These are phyloP conservation scores for Romanogobio albipinnatus DNA, from an alignment of 2,113 vertebrate species.

Conservation along the genomic window DNA sequence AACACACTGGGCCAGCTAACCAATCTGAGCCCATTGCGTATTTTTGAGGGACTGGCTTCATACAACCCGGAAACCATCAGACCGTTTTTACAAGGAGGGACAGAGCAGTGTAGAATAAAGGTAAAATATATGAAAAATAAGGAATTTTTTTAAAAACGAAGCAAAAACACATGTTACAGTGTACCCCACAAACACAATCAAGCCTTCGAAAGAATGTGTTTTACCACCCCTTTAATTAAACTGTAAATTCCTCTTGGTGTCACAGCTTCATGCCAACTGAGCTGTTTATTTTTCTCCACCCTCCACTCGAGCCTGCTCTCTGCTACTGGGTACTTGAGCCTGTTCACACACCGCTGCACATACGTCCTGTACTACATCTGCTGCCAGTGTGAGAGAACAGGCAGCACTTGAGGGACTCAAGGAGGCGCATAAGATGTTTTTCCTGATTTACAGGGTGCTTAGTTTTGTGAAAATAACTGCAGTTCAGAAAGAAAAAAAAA, in stretches of 20 bases:
- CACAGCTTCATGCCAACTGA: constrained; percentile 13
- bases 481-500: background rate
- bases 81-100: too few relatives aligned
- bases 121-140: too few relatives aligned
- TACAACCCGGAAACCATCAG: too few relatives aligned
- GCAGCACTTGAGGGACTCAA: background rate
- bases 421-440: background rate
- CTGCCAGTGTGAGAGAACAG: background rate
- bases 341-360: background rate
- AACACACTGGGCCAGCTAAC: too few relatives aligned
- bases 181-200: too few relatives aligned
- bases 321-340: background rate
- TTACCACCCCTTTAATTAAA: too few relatives aligned
- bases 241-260: background rate
- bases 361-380: background rate
- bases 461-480: background rate
- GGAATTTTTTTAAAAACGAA: too few relatives aligned
- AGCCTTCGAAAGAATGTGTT: too few relatives aligned
- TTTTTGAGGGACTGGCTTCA: too few relatives aligned
- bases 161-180: too few relatives aligned
- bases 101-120: too few relatives aligned
- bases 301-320: background rate
- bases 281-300: background rate
- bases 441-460: constrained; percentile 7
- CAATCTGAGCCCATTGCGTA: too few relatives aligned